Conservation (phyloP, 2,888 invertebrate genomes). For the Uloborus plumipes region DNA sequence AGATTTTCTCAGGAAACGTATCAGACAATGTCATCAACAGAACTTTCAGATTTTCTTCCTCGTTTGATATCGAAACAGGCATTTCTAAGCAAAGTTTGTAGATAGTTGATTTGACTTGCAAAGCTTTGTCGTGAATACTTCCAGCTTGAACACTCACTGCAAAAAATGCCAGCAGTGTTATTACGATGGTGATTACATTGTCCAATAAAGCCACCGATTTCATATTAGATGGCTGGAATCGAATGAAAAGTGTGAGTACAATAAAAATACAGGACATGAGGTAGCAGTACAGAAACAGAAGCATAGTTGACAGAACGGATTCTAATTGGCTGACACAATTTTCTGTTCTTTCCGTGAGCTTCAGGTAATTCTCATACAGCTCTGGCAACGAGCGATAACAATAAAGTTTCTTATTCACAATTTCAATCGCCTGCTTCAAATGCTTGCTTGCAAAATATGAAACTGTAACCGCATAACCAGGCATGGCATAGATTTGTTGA, state of each 20-base stretch:
- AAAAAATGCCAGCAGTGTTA: slow-evolving; percentile 22
- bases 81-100: slow-evolving; percentile 21
- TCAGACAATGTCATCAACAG: slow-evolving; percentile 18
- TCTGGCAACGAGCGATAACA: no score
- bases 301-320: slow-evolving; percentile 14
- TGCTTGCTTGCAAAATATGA: slow-evolving; percentile 31
- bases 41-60: slow-evolving; percentile 1
- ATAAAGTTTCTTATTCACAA: neutral
- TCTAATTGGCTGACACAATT: slow-evolving; percentile 10
- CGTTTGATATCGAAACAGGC: neutral
- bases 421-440: slow-evolving; percentile 3
- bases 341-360: neutral
- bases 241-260: slow-evolving; percentile 27
- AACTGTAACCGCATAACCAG: slow-evolving; percentile 12
- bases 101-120: slow-evolving; percentile 2
- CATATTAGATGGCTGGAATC: neutral
- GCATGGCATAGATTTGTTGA: slow-evolving; percentile 35
- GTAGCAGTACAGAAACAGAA: slow-evolving; percentile 21
- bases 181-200: neutral
- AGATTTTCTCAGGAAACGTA: slow-evolving; percentile 5
- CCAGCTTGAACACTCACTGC: slow-evolving; percentile 26
- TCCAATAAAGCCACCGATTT: neutral
- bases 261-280: slow-evolving; percentile 45
- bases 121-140: slow-evolving; percentile 16
- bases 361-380: neutral